phyloP scores from a whole-genome alignment of 2,888 invertebrate species.

The Trissoscelio sp. region DNA sequence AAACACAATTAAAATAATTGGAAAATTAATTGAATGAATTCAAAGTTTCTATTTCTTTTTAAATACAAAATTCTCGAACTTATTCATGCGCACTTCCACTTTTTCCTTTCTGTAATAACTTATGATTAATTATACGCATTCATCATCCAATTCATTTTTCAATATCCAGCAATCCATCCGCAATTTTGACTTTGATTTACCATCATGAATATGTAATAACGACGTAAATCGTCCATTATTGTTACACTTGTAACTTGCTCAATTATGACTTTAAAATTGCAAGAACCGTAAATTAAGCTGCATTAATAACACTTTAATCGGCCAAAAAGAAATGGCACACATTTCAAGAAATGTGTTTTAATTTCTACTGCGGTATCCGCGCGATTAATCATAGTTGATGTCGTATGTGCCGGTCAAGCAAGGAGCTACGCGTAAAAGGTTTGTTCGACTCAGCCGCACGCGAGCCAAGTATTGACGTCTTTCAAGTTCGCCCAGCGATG shows the following conservation, averaged over 20 bases:
- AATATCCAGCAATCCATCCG: constrained; percentile 9
- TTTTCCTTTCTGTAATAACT: too few relatives aligned
- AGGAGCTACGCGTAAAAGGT: constrained; percentile 53
- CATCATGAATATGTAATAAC: constrained; percentile 37
- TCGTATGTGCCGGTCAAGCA: constrained; percentile 48
- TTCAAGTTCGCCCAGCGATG: constrained; percentile 51
- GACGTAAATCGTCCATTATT: constrained; percentile 42
- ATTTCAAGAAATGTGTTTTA: constrained; percentile 35
- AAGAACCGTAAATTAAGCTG: neutral
- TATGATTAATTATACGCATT: too few relatives aligned
- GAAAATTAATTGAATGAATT: too few relatives aligned
- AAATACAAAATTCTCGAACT: too few relatives aligned
- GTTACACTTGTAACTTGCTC: constrained; percentile 11
- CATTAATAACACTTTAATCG: constrained; percentile 12
- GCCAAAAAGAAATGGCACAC: constrained; percentile 8
- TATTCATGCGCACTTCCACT: too few relatives aligned
- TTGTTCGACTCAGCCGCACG: constrained; percentile 50
- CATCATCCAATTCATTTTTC: constrained; percentile 20
- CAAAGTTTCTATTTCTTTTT: too few relatives aligned
- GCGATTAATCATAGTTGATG: constrained; percentile 59
- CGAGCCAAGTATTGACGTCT: constrained; percentile 64
- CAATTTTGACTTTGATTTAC: constrained; percentile 8
- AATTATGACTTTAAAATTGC: neutral
- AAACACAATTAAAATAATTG: neutral
- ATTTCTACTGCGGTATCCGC: constrained; percentile 39